Conservation (phyloP, 2,797 vertebrate genomes). For the Sus cebifrons region DNA sequence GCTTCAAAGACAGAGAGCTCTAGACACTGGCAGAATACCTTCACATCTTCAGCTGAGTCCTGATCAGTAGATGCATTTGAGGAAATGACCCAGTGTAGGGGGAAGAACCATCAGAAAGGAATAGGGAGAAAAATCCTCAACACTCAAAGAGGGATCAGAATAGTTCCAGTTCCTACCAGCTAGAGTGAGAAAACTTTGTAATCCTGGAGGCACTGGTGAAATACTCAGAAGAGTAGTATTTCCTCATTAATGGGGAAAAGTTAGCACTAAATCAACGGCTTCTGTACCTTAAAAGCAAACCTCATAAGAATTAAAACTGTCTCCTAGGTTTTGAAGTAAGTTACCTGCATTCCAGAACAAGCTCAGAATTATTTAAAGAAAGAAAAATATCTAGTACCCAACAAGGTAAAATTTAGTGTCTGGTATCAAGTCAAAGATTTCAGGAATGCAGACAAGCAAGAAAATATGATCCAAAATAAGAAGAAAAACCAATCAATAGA, state of each 20-base stretch:
- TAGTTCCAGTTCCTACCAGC: neutral
- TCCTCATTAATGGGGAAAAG: neutral
- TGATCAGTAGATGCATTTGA: neutral
- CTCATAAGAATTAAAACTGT: neutral
- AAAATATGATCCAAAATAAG: neutral
- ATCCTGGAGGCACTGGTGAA: neutral
- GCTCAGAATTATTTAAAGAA: conserved; percentile 36
- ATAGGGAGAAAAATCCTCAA: neutral
- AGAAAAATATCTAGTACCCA: conserved; percentile 3
- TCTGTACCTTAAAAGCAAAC: conserved; percentile 1
- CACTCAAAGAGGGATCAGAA: neutral
- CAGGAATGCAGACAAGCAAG: conserved; percentile 8
- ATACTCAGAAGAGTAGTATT: neutral
- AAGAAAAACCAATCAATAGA: conserved; percentile 23
- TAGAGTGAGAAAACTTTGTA: neutral
- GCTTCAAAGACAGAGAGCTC: neutral
- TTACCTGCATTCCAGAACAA: neutral
- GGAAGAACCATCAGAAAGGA: conserved; percentile 23
- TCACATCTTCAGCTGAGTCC: neutral
- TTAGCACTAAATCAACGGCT: conserved; percentile 18
- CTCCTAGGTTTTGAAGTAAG: neutral
- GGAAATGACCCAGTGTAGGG: neutral
- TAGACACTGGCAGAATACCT: neutral
- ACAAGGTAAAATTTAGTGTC: conserved; percentile 21
- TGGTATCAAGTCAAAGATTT: neutral